phyloP scores from a whole-genome alignment of 2,888 invertebrate species.

The Napeogenes inachia region DNA sequence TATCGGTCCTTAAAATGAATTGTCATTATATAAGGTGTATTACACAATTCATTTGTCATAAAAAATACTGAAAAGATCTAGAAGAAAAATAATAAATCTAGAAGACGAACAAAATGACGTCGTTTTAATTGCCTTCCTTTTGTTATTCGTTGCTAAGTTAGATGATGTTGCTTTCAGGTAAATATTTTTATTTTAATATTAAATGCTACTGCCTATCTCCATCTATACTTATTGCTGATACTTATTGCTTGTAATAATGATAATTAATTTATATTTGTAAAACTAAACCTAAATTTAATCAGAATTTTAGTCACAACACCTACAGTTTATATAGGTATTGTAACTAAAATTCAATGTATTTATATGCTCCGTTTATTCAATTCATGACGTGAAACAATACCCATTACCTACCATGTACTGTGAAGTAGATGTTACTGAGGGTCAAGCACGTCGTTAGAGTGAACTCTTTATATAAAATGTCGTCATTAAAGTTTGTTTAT shows the following conservation, averaged over 20 bases:
- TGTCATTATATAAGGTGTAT: too few relatives aligned
- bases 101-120: constrained; percentile 9
- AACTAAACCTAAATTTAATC: too few relatives aligned
- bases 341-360: background rate
- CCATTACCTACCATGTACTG: background rate
- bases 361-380: background rate
- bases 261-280: too few relatives aligned
- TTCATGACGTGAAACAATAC: background rate
- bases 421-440: background rate
- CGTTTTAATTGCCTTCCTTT: constrained; percentile 17
- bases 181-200: constrained; percentile 6
- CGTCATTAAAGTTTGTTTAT: background rate
- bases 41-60: background rate
- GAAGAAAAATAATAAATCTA: constrained; percentile 13
- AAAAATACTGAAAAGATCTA: constrained; percentile 7
- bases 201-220: too few relatives aligned
- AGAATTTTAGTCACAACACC: too few relatives aligned
- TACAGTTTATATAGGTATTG: background rate
- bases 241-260: too few relatives aligned
- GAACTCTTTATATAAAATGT: background rate
- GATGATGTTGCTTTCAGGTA: constrained; percentile 10
- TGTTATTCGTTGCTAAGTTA: constrained; percentile 10
- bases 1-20: too few relatives aligned
- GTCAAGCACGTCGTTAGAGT: background rate
- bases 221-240: too few relatives aligned